Base-by-base conservation (phyloP, 1,140 invertebrate species). In the Ceratosolen fusciceps region DNA sequence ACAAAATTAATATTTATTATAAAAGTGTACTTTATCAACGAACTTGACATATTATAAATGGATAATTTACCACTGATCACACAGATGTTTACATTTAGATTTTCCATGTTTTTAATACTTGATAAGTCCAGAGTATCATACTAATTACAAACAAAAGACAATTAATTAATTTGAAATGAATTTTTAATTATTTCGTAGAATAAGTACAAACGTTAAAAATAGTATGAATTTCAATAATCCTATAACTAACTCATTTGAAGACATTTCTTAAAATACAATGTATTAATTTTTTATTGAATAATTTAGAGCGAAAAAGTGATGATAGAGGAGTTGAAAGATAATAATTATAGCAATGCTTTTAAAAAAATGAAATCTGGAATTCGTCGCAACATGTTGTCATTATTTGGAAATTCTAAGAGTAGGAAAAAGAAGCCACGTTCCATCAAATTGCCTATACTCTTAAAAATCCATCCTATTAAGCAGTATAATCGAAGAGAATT, bases 391-490 rank as follows among this genome's bases (percentile, higher is more conserved):
- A 75, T 75, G 62, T 8, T 75, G 10, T 75, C 73, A 7, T 29
- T 80, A 34, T 75, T 80, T 24, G 43, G 72, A 3, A 75, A 24
- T 14, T 58, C 73, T 3, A 74, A 19, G n/a, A 19, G 10, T 58
- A 43, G 21, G 37, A 74, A 52, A 26, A 37, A 58, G 37, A 79
- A 68, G 12, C 10, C 21, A 21, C 56, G 49, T 29, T 3, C 8
- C 16, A 8, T 21, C 2, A 70, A 58, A 29, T 54, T 67, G 29
- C 37, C 62, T 0, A 9, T 34, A n/a, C 39, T 74, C 21, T 37
- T 26, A 10, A 80, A 80, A 71, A 70, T 75, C 49, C 21, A 74
- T 60, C 34, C 65, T 12, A 26, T 70, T 14, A 68, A 70, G 26
- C 58, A 31, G 26, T 19, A 67, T 37, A 58, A 10, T 31, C 31